Percentiles rank a stretch among this genome's conserved stretches.
phyloP scores from a whole-genome alignment of 2,797 vertebrate genomes.

The Enteromius thamalakanensis region DNA sequence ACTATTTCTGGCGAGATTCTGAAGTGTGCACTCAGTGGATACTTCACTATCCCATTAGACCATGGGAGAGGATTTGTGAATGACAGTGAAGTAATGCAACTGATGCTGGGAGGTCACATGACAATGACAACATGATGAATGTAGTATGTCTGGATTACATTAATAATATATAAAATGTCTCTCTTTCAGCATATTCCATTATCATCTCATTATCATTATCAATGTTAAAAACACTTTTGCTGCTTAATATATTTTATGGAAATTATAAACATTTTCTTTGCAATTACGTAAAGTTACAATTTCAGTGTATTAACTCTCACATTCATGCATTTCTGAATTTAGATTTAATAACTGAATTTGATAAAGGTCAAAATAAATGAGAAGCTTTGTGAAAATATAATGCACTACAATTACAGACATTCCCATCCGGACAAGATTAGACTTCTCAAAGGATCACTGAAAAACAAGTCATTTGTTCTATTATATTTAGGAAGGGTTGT shows the following conservation, averaged over 20 bases:
- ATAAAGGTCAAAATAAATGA: conserved; percentile 10
- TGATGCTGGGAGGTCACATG: not conserved
- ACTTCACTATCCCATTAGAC: not conserved
- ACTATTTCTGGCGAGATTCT: not conserved
- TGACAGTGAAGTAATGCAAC: not conserved
- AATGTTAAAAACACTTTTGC: not conserved
- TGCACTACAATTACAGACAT: not conserved
- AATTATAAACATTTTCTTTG: not conserved
- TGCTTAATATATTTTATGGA: not conserved
- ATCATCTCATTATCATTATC: not conserved
- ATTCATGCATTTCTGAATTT: not conserved
- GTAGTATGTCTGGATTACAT: not conserved
- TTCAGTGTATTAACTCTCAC: not conserved
- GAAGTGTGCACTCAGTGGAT: not conserved
- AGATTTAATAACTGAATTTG: not conserved
- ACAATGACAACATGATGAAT: not conserved
- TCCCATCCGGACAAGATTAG: not conserved
- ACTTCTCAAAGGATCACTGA: not conserved
- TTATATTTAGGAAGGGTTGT: not conserved
- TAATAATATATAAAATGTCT: not conserved
- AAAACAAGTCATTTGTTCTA: not conserved
- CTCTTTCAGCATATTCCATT: not conserved
- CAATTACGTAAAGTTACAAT: not conserved
- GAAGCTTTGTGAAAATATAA: not conserved
- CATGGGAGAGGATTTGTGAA: not conserved